Evolutionary conservation across 2,797 vertebrate species (phyloP), one percentile per base, ranked within the genome.

Genomic region (Alca torda): DNA sequence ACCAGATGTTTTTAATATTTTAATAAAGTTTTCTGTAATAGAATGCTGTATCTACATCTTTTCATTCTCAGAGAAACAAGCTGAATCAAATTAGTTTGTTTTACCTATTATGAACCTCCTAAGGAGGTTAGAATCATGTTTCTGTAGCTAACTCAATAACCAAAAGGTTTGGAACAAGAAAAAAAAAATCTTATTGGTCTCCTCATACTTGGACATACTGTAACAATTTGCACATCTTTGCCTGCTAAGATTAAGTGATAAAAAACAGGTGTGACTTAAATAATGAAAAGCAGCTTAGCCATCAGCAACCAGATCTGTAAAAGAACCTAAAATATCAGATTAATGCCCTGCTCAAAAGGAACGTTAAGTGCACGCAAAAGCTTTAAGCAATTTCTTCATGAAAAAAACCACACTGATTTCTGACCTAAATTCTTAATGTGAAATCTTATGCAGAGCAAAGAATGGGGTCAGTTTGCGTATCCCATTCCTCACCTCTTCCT

Each of bases 401-500:
- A 68, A 82, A 95, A 91, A 91, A 84, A 84, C 74, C 67, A 63
- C 6, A 8, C 3, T 28, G 31, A 92, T 25, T 76, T 70, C 37
- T 88, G 64, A 51, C 37, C 33, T 89, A 57, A 91, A 94, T 80
- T 51, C 74, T 76, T 70, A 73, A 53, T 64, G 88, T 48, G 41
- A 48, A 65, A n/a, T 54, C 75, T 92, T 90, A 83, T 5, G 33
- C 56, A 90, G 65, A 57, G 20, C 50, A 91, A 97, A 95, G 37
- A 82, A 48, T 4, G 18, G 53, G 63, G 21, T 51, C 46, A 93
- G 37, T 90, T 5, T 75, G 50, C 33, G 60, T 28, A 79, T 87
- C 69, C 83, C 46, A 68, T 39, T 91, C 37, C 97, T 97, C 57
- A 99, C 99, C 98, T 99, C 99, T 90, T 99, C 99, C 79, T 99